A percentile compares a stretch with the other conserved stretches of the same genome.
Conservation (phyloP, 2,113 vertebrate species). For the Dromaius novaehollandiae region DNA sequence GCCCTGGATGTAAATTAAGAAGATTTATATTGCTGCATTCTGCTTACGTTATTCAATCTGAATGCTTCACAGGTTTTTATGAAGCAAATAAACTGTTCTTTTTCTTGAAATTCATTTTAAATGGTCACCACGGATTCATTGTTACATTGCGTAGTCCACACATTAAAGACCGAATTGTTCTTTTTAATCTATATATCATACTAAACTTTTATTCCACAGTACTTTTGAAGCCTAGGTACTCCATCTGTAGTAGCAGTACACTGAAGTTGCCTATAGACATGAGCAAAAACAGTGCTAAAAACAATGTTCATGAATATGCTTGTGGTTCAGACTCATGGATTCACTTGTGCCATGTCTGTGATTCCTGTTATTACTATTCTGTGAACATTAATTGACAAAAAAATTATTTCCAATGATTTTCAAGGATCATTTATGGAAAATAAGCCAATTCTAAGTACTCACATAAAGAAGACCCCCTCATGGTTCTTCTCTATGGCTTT, state of each 20-base stretch:
- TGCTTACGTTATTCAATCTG: slow-evolving; percentile 78
- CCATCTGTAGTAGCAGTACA: not conserved
- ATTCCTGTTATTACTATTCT: not conserved
- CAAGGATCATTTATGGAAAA: not conserved
- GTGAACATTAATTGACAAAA: not conserved
- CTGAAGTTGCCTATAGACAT: slow-evolving; percentile 1
- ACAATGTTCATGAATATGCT: not conserved
- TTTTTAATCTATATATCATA: slow-evolving; percentile 73
- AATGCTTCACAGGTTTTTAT: slow-evolving; percentile 82
- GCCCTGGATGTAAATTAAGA: slow-evolving; percentile 81
- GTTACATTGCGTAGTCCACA: slow-evolving; percentile 68
- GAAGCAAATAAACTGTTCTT: slow-evolving; percentile 78
- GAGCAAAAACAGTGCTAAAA: slow-evolving; percentile 9
- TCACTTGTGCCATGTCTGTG: not conserved
- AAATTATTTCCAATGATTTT: not conserved
- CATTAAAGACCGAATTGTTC: slow-evolving; percentile 70
- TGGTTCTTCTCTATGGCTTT: not conserved
- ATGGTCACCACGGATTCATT: slow-evolving; percentile 76
- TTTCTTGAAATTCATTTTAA: slow-evolving; percentile 76
- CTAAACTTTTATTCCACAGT: slow-evolving; percentile 56
- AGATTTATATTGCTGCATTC: slow-evolving; percentile 77
- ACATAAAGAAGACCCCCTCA: not conserved
- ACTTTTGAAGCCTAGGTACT: slow-evolving; percentile 26
- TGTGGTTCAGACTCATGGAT: not conserved
- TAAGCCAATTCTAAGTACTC: not conserved